phyloP scores from a whole-genome alignment of 1,140 invertebrate species.

The Platyscapa corneri region DNA sequence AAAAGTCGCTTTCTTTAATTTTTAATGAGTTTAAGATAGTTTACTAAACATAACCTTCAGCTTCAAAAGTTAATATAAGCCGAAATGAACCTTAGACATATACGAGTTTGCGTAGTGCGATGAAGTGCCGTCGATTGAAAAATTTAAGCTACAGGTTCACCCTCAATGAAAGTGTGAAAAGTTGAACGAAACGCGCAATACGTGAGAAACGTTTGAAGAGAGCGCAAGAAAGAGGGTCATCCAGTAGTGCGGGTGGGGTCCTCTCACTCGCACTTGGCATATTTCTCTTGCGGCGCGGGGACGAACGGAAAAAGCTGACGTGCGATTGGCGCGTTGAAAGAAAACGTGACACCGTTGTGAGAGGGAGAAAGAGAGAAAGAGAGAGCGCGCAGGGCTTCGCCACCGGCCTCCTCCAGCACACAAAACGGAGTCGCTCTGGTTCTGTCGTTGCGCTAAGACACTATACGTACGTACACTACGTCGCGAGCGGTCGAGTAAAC shows the following conservation, averaged over 20 bases:
- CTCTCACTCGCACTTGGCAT: not conserved
- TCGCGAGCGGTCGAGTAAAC: slow-evolving; percentile 62
- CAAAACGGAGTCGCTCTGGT: not conserved
- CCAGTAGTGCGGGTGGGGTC: slow-evolving; percentile 23
- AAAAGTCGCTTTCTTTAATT: too few species aligned
- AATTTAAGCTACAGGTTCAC: not conserved
- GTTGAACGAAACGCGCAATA: not conserved
- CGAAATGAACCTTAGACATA: too few species aligned
- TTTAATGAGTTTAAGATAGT: too few species aligned
- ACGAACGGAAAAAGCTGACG: slow-evolving; percentile 49
- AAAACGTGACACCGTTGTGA: slow-evolving; percentile 34
- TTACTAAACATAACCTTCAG: too few species aligned
- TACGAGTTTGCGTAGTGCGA: not conserved
- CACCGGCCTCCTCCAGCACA: not conserved
- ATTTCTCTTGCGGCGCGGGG: slow-evolving; percentile 3
- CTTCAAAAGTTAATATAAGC: too few species aligned
- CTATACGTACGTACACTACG: slow-evolving; percentile 58
- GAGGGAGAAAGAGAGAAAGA: slow-evolving; percentile 51
- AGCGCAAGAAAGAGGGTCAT: not conserved
- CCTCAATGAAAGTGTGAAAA: not conserved
- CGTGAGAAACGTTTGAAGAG: not conserved
- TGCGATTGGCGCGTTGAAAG: slow-evolving; percentile 54
- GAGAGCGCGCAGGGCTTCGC: slow-evolving; percentile 20
- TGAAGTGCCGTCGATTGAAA: not conserved
- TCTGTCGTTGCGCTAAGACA: slow-evolving; percentile 46